A percentile compares a stretch with the other conserved stretches of the same genome.
Evolutionary conservation across 2,888 invertebrate genomes (phyloP).

Genomic region (Lasioglossum marginatum): DNA sequence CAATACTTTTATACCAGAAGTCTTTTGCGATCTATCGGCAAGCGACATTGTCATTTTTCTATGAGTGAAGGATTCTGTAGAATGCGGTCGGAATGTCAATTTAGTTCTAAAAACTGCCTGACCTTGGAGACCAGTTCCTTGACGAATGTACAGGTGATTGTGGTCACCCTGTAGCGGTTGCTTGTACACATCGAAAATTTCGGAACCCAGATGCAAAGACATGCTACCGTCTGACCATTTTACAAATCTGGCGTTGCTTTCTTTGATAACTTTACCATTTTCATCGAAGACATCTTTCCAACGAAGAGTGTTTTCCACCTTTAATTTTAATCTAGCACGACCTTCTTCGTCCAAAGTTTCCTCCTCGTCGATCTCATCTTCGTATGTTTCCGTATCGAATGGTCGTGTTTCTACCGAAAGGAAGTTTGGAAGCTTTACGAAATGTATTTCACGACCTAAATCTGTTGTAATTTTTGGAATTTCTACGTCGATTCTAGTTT

Average conservation of each 20-base stretch:
- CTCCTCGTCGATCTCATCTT: constrained; percentile 99
- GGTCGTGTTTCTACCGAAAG: constrained; percentile 98
- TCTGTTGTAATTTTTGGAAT: constrained; percentile 98
- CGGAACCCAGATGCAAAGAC: constrained; percentile 97
- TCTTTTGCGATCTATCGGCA: constrained; percentile 97
- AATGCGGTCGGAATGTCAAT: constrained; percentile 98
- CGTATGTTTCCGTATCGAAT: constrained; percentile 97
- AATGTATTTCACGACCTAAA: constrained; percentile 96
- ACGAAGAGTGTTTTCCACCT: constrained; percentile 98
- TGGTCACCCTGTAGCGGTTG: constrained; percentile 97
- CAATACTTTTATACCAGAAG: constrained; percentile 97
- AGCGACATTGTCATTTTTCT: constrained; percentile 99
- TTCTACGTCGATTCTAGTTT: constrained; percentile 98
- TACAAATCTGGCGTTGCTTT: constrained; percentile 98
- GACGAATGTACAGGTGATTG: constrained; percentile 98
- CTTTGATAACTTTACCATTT: constrained; percentile 92
- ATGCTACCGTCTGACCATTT: constrained; percentile 99
- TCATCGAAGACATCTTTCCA: constrained; percentile 95
- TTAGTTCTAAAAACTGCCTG: constrained; percentile 99
- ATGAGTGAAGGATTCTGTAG: constrained; percentile 99
- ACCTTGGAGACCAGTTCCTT: constrained; percentile 98
- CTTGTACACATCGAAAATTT: constrained; percentile 99
- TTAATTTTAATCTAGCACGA: constrained; percentile 94
- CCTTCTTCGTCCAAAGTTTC: constrained; percentile 99
- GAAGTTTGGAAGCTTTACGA: constrained; percentile 99